Evolutionary conservation across 2,797 vertebrate species (phyloP).

Genomic region (Semaprochilodus insignis): DNA sequence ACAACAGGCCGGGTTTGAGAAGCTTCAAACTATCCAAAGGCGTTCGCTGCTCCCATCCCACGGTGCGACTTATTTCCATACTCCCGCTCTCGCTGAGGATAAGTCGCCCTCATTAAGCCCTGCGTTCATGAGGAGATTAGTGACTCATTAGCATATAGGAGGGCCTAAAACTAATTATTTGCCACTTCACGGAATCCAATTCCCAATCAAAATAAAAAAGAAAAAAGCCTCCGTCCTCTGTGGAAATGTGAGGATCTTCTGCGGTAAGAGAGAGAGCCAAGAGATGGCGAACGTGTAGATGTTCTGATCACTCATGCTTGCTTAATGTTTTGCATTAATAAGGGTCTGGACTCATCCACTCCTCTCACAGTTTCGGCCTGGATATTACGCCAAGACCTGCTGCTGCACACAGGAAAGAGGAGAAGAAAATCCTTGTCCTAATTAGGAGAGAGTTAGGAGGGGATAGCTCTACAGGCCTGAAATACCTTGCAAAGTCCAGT

Average conservation of each 20-base stretch:
- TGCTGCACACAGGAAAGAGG: constrained; percentile 6
- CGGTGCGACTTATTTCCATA: constrained; percentile 78
- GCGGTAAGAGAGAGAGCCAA: not conserved
- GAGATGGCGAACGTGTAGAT: not conserved
- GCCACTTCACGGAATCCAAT: constrained; percentile 79
- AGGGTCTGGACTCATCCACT: constrained; percentile 16
- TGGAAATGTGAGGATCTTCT: not conserved
- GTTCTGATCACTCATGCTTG: constrained; percentile 24
- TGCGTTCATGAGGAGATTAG: constrained; percentile 80
- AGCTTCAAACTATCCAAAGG: constrained; percentile 80
- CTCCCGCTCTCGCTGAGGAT: constrained; percentile 71
- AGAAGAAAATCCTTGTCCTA: constrained; percentile 24
- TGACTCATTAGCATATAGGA: constrained; percentile 81
- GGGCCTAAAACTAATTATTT: constrained; percentile 73
- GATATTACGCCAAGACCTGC: constrained; percentile 34
- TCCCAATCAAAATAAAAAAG: constrained; percentile 4
- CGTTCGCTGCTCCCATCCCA: constrained; percentile 73
- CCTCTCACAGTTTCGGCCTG: constrained; percentile 4
- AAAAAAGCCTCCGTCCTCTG: not conserved
- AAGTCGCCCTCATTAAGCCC: constrained; percentile 79
- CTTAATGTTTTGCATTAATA: constrained; percentile 18
- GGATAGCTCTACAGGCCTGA: constrained; percentile 9
- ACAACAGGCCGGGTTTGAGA: constrained; percentile 76
- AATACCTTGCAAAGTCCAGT: not conserved
- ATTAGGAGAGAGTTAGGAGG: not conserved